Evolutionary conservation across 2,113 vertebrate genomes (phyloP).

Genomic region (Patagioenas fasciata): DNA sequence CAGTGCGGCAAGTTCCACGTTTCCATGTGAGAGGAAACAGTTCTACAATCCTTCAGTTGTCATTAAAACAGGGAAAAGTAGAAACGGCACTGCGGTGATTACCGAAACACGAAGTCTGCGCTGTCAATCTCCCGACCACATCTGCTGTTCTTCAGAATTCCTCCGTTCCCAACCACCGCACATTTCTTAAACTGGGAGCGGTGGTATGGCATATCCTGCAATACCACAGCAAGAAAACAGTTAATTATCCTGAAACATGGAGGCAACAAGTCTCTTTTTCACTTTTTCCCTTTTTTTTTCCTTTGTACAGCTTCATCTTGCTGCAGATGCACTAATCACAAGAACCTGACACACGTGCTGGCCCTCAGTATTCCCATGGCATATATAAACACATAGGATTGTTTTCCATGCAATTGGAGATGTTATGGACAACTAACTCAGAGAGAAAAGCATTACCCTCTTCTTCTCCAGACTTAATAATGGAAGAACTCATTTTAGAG

Average conservation of each 20-base stretch:
- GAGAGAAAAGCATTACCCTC: not conserved
- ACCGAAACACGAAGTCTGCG: conserved; percentile 96
- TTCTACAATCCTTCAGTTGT: not conserved
- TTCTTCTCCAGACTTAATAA: not conserved
- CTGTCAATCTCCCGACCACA: conserved; percentile 94
- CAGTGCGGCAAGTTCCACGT: not conserved
- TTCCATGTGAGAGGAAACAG: not conserved
- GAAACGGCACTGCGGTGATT: not conserved
- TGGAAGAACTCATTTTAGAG: not conserved
- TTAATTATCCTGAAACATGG: not conserved
- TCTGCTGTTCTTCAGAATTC: conserved; percentile 94
- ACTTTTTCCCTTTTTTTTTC: not conserved
- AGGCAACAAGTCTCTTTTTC: not conserved
- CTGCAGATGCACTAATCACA: not conserved
- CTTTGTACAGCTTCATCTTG: not conserved
- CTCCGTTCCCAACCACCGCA: conserved; percentile 94
- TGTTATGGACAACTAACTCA: not conserved
- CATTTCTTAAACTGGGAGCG: conserved; percentile 98
- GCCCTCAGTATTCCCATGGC: not conserved
- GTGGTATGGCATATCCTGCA: conserved; percentile 94
- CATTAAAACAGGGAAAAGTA: not conserved
- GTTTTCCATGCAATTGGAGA: not conserved
- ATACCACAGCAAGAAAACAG: not conserved
- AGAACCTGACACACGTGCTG: not conserved
- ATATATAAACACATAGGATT: fast-evolving